Percentiles rank a stretch among this genome's conserved stretches.
These are phyloP conservation scores for Eupristina koningsbergeri DNA, from an alignment of 1,140 invertebrate genomes.

Conservation along the genomic window DNA sequence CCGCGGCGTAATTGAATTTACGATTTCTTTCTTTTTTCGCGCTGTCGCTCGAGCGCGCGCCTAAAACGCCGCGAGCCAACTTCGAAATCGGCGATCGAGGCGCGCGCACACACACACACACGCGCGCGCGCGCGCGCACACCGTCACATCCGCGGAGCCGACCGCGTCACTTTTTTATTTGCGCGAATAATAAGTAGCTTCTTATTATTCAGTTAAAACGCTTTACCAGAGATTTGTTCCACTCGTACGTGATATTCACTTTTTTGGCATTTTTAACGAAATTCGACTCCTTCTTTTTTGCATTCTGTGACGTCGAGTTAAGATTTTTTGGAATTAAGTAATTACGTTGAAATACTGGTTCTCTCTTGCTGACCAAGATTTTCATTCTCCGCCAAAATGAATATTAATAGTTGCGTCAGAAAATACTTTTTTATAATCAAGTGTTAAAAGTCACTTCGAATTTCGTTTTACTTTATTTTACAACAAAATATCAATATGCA, in stretches of 20 bases:
- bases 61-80: conserved; percentile 27
- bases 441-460: neutral
- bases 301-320: neutral
- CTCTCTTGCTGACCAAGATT: neutral
- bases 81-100: neutral
- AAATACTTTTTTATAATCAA: neutral
- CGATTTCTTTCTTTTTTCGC: conserved; percentile 60
- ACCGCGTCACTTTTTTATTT: neutral
- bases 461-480: neutral
- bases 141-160: neutral
- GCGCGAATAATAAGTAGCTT: conserved; percentile 21
- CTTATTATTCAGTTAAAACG: conserved; percentile 21
- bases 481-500: neutral
- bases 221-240: conserved; percentile 12
- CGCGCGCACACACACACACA: neutral
- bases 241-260: neutral
- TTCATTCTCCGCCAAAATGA: neutral
- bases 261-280: conserved; percentile 8
- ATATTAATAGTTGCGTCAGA: neutral
- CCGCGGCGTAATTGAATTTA: conserved; percentile 69
- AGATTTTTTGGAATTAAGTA: conserved; percentile 9
- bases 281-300: neutral
- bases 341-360: conserved; percentile 1
- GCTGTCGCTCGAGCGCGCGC: neutral
- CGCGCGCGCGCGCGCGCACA: neutral